Percentiles rank a stretch among this genome's conserved stretches.
Evolutionary conservation across 2,888 invertebrate genomes (phyloP).

Genomic region (Pteria penguin): DNA sequence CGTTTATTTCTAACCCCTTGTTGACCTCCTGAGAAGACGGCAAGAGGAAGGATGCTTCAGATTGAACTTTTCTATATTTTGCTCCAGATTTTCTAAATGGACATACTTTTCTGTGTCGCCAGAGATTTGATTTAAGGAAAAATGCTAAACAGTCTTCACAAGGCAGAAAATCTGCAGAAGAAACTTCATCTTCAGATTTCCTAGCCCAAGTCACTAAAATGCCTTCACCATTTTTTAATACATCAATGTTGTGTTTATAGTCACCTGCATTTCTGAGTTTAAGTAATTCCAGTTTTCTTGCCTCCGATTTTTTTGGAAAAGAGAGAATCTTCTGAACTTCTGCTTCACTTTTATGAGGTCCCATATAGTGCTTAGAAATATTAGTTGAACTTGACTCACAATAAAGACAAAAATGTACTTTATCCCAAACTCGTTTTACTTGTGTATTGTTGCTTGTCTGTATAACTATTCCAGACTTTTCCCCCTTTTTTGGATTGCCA

Average conservation of each 20-base stretch:
- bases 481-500: too few species aligned
- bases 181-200: conserved; percentile 4
- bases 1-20: conserved; percentile 32
- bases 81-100: conserved; percentile 16
- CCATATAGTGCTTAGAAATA: conserved; percentile 36
- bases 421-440: conserved; percentile 37
- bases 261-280: conserved; percentile 44
- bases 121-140: conserved; percentile 35
- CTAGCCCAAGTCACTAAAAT: conserved; percentile 17
- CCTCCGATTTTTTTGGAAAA: conserved; percentile 16
- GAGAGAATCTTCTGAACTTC: conserved; percentile 27
- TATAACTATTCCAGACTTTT: too few species aligned
- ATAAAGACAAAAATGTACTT: conserved; percentile 36
- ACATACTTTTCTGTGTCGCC: conserved; percentile 38
- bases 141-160: conserved; percentile 44
- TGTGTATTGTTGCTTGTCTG: conserved; percentile 21
- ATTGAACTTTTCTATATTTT: conserved; percentile 31
- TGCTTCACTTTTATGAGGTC: conserved; percentile 31
- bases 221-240: conserved; percentile 37
- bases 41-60: conserved; percentile 29
- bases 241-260: conserved; percentile 36
- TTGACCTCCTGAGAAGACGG: conserved; percentile 14
- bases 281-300: conserved; percentile 27
- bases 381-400: conserved; percentile 36
- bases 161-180: conserved; percentile 27